phyloP scores from a whole-genome alignment of 2,797 vertebrate genomes.

The Paramormyrops hopkinsi region DNA sequence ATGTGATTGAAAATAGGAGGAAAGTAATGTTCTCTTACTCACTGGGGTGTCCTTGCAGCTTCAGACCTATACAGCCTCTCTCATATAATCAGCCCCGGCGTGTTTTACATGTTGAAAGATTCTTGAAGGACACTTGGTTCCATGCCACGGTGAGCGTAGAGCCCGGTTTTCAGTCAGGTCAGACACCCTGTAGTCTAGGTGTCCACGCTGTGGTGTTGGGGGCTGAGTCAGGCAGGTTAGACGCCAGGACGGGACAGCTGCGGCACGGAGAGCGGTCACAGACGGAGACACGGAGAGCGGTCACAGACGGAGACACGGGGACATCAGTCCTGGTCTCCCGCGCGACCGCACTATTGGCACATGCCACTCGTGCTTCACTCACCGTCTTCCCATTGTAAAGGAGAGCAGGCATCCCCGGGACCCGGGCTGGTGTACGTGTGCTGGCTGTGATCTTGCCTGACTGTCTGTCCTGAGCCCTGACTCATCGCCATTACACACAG shows the following conservation, averaged over 20 bases:
- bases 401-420: conserved; percentile 23
- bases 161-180: neutral
- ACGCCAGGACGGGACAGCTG: conserved; percentile 57
- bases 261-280: conserved; percentile 59
- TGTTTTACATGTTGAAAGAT: conserved; percentile 15
- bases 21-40: neutral
- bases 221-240: conserved; percentile 43
- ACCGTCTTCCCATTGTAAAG: conserved; percentile 39
- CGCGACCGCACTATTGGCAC: conserved; percentile 40
- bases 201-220: neutral
- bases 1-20: neutral
- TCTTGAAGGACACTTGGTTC: conserved; percentile 6
- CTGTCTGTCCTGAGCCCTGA: conserved; percentile 29
- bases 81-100: neutral
- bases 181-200: neutral
- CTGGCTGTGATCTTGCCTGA: conserved; percentile 26
- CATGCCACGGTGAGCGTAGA: neutral
- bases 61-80: neutral
- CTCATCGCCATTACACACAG: conserved; percentile 41
- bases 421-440: neutral
- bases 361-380: conserved; percentile 26
- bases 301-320: conserved; percentile 60
- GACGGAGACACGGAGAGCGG: conserved; percentile 60
- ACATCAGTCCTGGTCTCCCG: conserved; percentile 53
- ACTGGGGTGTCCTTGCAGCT: neutral